Evolutionary conservation across 2,113 vertebrate genomes (phyloP).

Genomic region (Cromileptes altivelis): DNA sequence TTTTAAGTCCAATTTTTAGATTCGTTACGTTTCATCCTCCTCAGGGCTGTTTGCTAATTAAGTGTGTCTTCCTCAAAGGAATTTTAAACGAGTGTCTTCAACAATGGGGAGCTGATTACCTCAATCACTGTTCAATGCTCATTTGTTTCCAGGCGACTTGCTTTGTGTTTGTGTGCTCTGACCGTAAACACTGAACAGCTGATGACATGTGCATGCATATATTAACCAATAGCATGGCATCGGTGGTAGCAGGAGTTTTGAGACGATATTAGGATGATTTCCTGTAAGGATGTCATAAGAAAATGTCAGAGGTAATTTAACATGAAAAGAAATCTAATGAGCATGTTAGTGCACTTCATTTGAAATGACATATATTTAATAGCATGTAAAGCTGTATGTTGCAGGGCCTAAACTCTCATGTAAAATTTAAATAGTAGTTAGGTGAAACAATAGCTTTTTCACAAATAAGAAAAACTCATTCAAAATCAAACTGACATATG

Average conservation of each 20-base stretch:
- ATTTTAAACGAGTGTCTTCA: slow-evolving; percentile 12
- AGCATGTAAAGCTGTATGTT: neutral
- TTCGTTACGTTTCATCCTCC: neutral
- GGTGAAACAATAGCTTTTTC: neutral
- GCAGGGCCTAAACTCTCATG: neutral
- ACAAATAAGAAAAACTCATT: neutral
- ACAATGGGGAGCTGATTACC: slow-evolving; percentile 44
- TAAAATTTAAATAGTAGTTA: neutral
- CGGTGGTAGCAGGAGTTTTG: neutral
- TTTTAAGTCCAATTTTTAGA: neutral
- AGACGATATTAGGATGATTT: slow-evolving; percentile 6
- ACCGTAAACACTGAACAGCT: slow-evolving; percentile 58
- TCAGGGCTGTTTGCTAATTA: slow-evolving; percentile 36
- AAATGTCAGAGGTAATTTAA: neutral
- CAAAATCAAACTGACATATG: neutral
- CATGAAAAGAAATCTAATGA: slow-evolving; percentile 18
- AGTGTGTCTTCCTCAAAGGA: slow-evolving; percentile 35
- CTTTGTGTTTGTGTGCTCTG: slow-evolving; percentile 64
- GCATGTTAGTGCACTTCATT: neutral
- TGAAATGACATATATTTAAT: neutral
- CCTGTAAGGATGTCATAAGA: slow-evolving; percentile 7
- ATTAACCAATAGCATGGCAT: slow-evolving; percentile 17
- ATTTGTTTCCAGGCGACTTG: slow-evolving; percentile 53
- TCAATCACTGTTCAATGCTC: slow-evolving; percentile 47
- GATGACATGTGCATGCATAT: slow-evolving; percentile 32